phyloP scores from a whole-genome alignment of 2,888 invertebrate species.

The Halictus quadricinctus region DNA sequence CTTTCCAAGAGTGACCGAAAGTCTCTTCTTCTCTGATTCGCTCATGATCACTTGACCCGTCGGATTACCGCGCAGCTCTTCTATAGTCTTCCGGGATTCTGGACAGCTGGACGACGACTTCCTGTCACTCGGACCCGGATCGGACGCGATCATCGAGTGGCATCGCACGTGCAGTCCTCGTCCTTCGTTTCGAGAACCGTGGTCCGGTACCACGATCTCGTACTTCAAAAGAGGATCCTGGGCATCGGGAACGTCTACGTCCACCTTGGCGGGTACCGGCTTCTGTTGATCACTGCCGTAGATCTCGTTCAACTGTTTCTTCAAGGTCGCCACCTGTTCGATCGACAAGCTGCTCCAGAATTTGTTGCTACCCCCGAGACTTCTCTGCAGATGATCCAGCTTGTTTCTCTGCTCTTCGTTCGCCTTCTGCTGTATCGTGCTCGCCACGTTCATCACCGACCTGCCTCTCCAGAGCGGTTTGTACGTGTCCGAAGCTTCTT shows the following conservation, averaged over 20 bases:
- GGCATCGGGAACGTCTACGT: not conserved
- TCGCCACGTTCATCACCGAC: conserved; percentile 91
- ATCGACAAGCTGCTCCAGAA: conserved; percentile 93
- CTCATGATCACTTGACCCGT: conserved; percentile 78
- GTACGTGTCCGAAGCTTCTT: conserved; percentile 86
- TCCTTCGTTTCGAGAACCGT: conserved; percentile 60
- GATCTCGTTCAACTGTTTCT: conserved; percentile 91
- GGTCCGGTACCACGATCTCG: conserved; percentile 76
- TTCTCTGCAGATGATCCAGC: conserved; percentile 83
- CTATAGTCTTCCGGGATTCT: conserved; percentile 66
- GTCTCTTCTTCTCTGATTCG: conserved; percentile 88
- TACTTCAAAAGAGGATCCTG: conserved; percentile 59
- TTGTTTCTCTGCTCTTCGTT: conserved; percentile 82
- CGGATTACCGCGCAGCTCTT: conserved; percentile 60
- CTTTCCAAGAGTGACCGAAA: conserved; percentile 89
- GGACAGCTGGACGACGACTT: not conserved
- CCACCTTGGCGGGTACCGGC: not conserved
- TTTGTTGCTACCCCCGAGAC: conserved; percentile 88
- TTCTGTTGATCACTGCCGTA: conserved; percentile 86
- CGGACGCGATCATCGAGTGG: conserved; percentile 78
- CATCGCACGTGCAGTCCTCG: conserved; percentile 78
- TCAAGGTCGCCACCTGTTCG: conserved; percentile 91
- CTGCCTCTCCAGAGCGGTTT: conserved; percentile 93
- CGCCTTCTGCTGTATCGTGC: conserved; percentile 86
- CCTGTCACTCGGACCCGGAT: conserved; percentile 42